Evolutionary conservation across 2,113 vertebrate species (phyloP), one percentile per base, ranked within the genome.

Genomic region (Apteryx owenii): DNA sequence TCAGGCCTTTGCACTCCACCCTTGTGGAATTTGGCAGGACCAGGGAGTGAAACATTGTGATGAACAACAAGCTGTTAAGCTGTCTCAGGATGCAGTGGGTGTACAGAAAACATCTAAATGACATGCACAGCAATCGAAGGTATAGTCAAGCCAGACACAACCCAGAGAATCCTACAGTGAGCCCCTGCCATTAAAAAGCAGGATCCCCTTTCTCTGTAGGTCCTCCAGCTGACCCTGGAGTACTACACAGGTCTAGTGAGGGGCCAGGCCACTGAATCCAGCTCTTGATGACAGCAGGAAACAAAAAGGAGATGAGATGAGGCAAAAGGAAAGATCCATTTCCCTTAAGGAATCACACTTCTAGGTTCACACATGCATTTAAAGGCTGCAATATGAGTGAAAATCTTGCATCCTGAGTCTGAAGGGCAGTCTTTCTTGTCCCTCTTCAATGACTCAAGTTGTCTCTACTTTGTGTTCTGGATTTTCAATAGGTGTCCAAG

Each of bases 401-500:
- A 60, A 88, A 56, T 61, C 48, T 42, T 77, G 2, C 48, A 28
- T 31, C 5, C 33, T 0, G 1, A 54, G 11, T 42, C 58, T 60
- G 75, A 62, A 28, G 7, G 61, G 48, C 19, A 60, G 54, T 64
- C 25, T 8, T 48, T 83, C 71, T 71, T 83, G n/a, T 88, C 26
- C 33, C 64, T 16, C 46, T 91, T 51, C 70, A 65, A 7, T 80
- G 69, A 60, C 36, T 80, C 66, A 31, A 16, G 7, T n/a, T 90
- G 51, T 56, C 42, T 84, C 42, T 87, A 8, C 75, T 78, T 33
- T 69, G 17, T 93, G 70, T 92, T 82, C 84, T 95, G 88, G 81
- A 53, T 95, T 95, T 85, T 90, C 61, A 38, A 78, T 91, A 99
- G 99, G 99, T 99, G 81, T 98, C 98, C 48, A 98, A 96, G 94